A percentile compares a stretch with the other conserved stretches of the same genome.
Evolutionary conservation across 1,140 invertebrate genomes (phyloP).

Genomic region (Brachionus manjavacas): DNA sequence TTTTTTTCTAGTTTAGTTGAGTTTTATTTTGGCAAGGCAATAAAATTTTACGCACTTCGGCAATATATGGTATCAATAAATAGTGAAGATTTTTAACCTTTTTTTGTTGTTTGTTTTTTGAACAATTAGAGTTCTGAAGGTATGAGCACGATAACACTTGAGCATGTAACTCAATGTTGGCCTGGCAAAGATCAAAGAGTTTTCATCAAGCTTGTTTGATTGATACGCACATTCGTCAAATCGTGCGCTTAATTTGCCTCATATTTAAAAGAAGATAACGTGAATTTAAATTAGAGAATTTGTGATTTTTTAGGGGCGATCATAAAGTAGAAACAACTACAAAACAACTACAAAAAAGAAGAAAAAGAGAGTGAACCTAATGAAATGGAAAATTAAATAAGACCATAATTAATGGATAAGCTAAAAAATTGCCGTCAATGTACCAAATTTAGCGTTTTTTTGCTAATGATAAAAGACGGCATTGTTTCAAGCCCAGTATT

Average conservation of each 20-base stretch:
- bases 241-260: conserved; percentile 4
- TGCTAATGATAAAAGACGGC: conserved; percentile 5
- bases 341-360: too few relatives aligned
- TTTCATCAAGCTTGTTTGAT: neutral
- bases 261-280: conserved; percentile 15
- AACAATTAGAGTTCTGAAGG: neutral
- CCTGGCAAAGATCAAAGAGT: conserved; percentile 10
- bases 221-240: neutral
- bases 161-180: neutral
- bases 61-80: neutral
- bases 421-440: conserved; percentile 5
- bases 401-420: conserved; percentile 24
- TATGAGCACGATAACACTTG: neutral
- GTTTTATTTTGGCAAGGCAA: neutral
- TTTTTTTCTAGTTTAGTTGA: neutral
- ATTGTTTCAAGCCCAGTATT: neutral
- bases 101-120: neutral
- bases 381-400: conserved; percentile 35
- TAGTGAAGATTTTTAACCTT: conserved; percentile 22
- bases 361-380: neutral
- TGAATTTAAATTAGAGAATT: neutral
- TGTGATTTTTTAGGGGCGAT: neutral
- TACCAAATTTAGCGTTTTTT: conserved; percentile 29
- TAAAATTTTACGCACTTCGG: conserved; percentile 3
- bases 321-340: neutral